phyloP scores from a whole-genome alignment of 2,888 invertebrate species.

The Balanococcus diminutus region DNA sequence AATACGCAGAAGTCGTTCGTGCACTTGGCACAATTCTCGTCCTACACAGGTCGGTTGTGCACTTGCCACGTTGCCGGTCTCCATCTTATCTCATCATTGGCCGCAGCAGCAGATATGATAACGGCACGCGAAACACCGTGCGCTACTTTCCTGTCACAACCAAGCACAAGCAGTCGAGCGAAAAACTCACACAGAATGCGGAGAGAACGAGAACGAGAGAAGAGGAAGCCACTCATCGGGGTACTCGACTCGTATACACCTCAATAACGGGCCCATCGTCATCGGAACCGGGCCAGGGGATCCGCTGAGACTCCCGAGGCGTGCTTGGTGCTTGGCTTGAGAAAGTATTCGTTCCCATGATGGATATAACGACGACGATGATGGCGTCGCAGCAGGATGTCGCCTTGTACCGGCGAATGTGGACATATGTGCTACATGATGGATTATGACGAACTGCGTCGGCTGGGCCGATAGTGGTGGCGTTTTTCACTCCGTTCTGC shows the following conservation, averaged over 20 bases:
- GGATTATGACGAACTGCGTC: not conserved
- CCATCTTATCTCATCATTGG: no score
- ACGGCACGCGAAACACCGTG: not conserved
- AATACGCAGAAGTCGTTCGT: no score
- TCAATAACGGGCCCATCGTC: not conserved
- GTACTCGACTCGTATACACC: not conserved
- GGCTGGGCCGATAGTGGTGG: no score
- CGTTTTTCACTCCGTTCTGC: no score
- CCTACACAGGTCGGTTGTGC: no score
- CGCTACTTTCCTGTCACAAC: not conserved
- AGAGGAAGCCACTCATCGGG: no score
- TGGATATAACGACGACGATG: not conserved
- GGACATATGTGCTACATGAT: conserved; percentile 2
- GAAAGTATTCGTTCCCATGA: conserved; percentile 33
- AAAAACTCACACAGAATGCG: no score
- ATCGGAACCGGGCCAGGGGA: not conserved
- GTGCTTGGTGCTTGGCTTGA: conserved; percentile 7
- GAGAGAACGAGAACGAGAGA: no score
- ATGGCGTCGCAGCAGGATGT: conserved; percentile 8
- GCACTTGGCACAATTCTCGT: no score
- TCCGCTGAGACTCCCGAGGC: no score
- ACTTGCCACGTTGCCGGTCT: no score
- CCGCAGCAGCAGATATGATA: no score
- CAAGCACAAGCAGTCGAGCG: not conserved
- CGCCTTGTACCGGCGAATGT: not conserved